Evolutionary conservation across 2,113 vertebrate genomes (phyloP).

Genomic region (Arvicanthis niloticus): DNA sequence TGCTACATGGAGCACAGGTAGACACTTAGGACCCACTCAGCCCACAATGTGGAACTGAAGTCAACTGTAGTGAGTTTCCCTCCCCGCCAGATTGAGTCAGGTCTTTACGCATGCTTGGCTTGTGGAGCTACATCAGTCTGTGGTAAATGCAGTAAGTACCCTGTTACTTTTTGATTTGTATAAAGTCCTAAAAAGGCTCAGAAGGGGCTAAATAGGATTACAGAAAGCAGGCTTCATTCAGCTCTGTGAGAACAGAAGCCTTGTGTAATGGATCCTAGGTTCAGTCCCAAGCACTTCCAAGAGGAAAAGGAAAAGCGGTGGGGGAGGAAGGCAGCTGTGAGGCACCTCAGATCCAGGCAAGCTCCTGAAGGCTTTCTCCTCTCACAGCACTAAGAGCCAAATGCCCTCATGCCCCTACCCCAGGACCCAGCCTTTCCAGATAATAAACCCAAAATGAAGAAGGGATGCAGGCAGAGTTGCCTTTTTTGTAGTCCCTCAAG

Average conservation of each 20-base stretch:
- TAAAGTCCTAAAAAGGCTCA: not conserved
- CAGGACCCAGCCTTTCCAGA: not conserved
- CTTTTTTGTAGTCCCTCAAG: not conserved
- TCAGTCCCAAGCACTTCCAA: not conserved
- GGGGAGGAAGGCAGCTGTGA: not conserved
- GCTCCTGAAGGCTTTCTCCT: not conserved
- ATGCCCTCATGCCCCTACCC: not conserved
- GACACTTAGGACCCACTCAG: not conserved
- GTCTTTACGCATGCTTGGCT: not conserved
- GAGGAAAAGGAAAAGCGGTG: no score
- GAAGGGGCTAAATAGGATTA: not conserved
- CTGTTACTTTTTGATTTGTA: not conserved
- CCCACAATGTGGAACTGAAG: not conserved
- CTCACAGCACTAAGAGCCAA: not conserved
- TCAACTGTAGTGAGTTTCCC: not conserved
- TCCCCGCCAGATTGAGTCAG: not conserved
- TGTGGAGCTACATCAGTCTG: not conserved
- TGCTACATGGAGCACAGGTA: slow-evolving; percentile 97
- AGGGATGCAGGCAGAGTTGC: not conserved
- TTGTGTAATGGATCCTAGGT: not conserved
- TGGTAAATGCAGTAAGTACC: not conserved
- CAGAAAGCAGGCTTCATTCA: not conserved
- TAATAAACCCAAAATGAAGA: not conserved
- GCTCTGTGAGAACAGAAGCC: not conserved
- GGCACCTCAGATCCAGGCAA: not conserved